Evolutionary conservation across 2,797 vertebrate genomes (phyloP).

Genomic region (Anabacerthia variegaticeps): DNA sequence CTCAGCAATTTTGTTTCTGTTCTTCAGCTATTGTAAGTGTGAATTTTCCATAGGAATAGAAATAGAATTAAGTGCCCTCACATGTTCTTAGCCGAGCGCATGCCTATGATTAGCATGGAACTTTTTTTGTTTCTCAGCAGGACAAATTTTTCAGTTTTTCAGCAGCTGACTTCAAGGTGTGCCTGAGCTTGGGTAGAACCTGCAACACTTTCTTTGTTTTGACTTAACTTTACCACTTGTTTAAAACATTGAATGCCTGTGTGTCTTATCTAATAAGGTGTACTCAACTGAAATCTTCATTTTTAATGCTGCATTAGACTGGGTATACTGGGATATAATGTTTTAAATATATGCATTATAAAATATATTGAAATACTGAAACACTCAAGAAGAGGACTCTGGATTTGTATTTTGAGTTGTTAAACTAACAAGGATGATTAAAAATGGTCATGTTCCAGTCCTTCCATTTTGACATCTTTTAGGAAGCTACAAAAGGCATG

Average conservation of each 20-base stretch:
- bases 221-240: not conserved
- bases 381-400: not conserved
- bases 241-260: not conserved
- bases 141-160: not conserved
- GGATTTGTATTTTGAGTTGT: not conserved
- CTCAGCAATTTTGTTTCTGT: not conserved
- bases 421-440: not conserved
- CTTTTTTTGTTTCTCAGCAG: not conserved
- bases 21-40: not conserved
- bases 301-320: not conserved
- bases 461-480: not conserved
- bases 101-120: not conserved
- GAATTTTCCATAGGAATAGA: not conserved
- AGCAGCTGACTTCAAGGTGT: not conserved
- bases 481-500: not conserved
- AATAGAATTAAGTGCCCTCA: not conserved
- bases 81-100: not conserved
- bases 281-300: not conserved
- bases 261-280: not conserved
- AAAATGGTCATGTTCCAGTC: not conserved
- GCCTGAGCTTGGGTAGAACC: not conserved
- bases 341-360: not conserved
- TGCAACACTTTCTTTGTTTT: not conserved
- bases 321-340: not conserved
- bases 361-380: not conserved